phyloP scores from a whole-genome alignment of 2,797 vertebrate genomes.

The Bovichtus diacanthus region DNA sequence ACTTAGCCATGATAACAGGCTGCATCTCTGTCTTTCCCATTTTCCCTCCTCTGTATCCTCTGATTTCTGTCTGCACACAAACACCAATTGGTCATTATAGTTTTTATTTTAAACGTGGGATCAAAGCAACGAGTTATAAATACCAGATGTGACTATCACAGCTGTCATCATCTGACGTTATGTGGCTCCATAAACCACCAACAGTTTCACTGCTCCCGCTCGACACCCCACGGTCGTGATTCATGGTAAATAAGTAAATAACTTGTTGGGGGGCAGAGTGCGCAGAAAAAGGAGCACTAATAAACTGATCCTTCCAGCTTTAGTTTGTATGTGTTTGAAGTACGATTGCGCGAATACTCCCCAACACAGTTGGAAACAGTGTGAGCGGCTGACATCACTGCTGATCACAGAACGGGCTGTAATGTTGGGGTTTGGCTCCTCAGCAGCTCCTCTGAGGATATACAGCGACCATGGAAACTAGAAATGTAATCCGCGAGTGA shows the following conservation, averaged over 20 bases:
- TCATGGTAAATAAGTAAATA: conserved; percentile 40
- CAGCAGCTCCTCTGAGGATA: conserved; percentile 47
- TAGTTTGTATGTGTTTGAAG: conserved; percentile 48
- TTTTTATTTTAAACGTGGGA: conserved; percentile 58
- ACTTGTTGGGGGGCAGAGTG: not conserved
- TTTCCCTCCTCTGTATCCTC: conserved; percentile 50
- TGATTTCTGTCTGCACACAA: conserved; percentile 60
- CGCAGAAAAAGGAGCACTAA: conserved; percentile 4
- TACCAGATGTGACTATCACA: conserved; percentile 71
- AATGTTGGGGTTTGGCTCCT: conserved; percentile 72
- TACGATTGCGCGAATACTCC: conserved; percentile 46
- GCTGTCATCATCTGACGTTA: conserved; percentile 71
- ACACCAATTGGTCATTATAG: conserved; percentile 64
- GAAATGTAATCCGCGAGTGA: conserved; percentile 70
- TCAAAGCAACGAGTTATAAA: conserved; percentile 74
- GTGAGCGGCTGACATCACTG: conserved; percentile 65
- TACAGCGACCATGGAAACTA: conserved; percentile 70
- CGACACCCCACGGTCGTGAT: conserved; percentile 20
- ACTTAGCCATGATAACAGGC: conserved; percentile 69
- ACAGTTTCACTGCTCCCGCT: conserved; percentile 54
- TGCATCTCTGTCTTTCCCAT: conserved; percentile 46
- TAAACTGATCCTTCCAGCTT: conserved; percentile 31
- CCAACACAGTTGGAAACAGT: conserved; percentile 50
- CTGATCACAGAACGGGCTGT: conserved; percentile 57
- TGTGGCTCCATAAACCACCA: conserved; percentile 64